A percentile compares a stretch with the other conserved stretches of the same genome.
phyloP scores from a whole-genome alignment of 2,797 vertebrate species.

The Pseudomugil gertrudae region DNA sequence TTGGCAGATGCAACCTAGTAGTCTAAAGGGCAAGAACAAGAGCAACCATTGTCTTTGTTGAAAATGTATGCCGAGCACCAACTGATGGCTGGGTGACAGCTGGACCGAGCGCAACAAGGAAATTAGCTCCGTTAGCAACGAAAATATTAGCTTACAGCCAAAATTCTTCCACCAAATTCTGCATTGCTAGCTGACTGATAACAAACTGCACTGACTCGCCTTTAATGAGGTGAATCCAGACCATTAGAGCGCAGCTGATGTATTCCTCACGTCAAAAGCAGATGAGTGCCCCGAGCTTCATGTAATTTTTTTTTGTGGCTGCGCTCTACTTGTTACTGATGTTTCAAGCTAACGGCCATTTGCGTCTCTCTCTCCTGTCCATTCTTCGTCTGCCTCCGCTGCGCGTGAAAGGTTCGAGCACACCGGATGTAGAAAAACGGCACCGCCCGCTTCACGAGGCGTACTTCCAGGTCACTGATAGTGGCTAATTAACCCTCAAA shows the following conservation, averaged over 20 bases:
- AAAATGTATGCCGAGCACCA: slow-evolving; percentile 34
- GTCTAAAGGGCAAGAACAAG: neutral
- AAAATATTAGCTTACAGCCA: slow-evolving; percentile 55
- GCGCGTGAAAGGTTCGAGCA: slow-evolving; percentile 52
- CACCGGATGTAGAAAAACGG: slow-evolving; percentile 75
- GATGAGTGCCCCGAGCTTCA: neutral
- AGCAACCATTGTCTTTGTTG: neutral
- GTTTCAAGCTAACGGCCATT: slow-evolving; percentile 49
- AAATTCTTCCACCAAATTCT: slow-evolving; percentile 18
- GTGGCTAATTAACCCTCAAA: slow-evolving; percentile 3
- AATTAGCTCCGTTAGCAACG: slow-evolving; percentile 73
- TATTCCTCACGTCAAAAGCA: neutral
- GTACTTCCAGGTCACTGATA: slow-evolving; percentile 74
- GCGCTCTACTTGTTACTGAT: slow-evolving; percentile 45
- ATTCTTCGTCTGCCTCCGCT: slow-evolving; percentile 61
- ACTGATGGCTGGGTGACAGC: slow-evolving; percentile 64
- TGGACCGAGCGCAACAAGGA: slow-evolving; percentile 71
- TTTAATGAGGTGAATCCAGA: slow-evolving; percentile 33
- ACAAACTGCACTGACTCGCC: slow-evolving; percentile 62
- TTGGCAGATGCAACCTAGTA: neutral
- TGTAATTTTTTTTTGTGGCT: neutral
- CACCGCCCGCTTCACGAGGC: slow-evolving; percentile 72
- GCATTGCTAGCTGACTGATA: slow-evolving; percentile 19
- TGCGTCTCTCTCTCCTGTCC: slow-evolving; percentile 36
- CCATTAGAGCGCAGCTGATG: slow-evolving; percentile 8